These are phyloP conservation scores for Drosophila erecta DNA, from an alignment of 1,140 invertebrate species.

Conservation along the genomic window DNA sequence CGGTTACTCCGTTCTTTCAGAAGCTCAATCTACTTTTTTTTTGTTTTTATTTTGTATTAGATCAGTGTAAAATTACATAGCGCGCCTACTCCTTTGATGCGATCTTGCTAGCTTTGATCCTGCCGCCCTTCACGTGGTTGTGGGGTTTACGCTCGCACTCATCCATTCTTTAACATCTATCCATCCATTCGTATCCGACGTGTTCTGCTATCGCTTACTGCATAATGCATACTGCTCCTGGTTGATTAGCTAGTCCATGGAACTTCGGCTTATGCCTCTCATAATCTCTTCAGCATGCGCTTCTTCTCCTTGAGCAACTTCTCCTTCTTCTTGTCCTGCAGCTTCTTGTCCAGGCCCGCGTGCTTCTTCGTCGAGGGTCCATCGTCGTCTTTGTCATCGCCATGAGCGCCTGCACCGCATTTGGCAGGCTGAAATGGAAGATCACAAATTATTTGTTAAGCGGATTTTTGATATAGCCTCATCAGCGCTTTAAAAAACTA, in stretches of 20 bases:
- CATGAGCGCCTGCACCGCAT: conserved; percentile 60
- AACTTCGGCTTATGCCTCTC: conserved; percentile 86
- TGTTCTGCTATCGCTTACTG: conserved; percentile 18
- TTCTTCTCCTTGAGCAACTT: conserved; percentile 94
- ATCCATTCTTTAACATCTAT: conserved; percentile 11
- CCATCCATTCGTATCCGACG: conserved; percentile 10
- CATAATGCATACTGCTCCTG: conserved; percentile 25
- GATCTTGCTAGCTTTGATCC: conserved; percentile 23
- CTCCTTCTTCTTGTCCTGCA: conserved; percentile 90
- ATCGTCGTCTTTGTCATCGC: conserved; percentile 85
- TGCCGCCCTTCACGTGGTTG: conserved; percentile 18
- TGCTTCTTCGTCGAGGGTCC: conserved; percentile 93
- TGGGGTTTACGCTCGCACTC: conserved; percentile 9
- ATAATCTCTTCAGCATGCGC: conserved; percentile 94
- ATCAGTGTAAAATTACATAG: conserved; percentile 67
- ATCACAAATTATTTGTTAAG: too few relatives aligned
- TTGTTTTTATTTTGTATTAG: conserved; percentile 33
- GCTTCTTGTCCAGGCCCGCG: conserved; percentile 90
- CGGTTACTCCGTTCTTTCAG: conserved; percentile 12
- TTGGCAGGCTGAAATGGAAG: conserved; percentile 68
- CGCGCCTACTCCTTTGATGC: conserved; percentile 42
- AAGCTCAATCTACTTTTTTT: background rate
- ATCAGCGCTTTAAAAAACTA: too few relatives aligned
- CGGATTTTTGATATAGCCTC: too few relatives aligned
- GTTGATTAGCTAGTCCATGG: conserved; percentile 17